phyloP scores from a whole-genome alignment of 2,888 invertebrate species.

The Hipparchia sbordonii region DNA sequence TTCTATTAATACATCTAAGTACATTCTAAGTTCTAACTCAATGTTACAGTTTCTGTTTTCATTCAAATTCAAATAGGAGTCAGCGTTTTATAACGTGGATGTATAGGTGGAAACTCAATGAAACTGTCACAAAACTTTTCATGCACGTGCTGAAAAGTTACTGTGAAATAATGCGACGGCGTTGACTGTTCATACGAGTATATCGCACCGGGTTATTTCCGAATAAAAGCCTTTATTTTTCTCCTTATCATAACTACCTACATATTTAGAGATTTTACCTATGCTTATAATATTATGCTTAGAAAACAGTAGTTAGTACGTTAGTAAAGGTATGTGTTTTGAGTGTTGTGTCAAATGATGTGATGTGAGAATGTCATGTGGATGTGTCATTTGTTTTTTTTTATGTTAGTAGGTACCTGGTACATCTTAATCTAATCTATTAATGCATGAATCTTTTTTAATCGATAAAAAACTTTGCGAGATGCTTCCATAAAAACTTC shows the following conservation, averaged over 20 bases:
- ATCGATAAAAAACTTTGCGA: no score
- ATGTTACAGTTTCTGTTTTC: conserved; percentile 1
- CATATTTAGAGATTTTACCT: not conserved
- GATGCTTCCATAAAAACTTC: no score
- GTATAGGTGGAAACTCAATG: not conserved
- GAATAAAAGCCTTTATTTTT: not conserved
- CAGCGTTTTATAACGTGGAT: not conserved
- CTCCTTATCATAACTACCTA: not conserved
- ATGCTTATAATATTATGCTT: no score
- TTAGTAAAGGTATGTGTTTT: no score
- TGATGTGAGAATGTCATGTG: no score
- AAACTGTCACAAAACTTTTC: conserved; percentile 9
- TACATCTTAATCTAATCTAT: no score
- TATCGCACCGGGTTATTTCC: not conserved
- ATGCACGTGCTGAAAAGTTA: conserved; percentile 16
- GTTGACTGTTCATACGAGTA: not conserved
- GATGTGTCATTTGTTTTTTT: no score
- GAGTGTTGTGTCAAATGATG: no score
- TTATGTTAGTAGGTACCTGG: no score
- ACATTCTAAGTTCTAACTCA: not conserved
- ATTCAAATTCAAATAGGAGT: conserved; percentile 10
- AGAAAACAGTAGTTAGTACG: no score
- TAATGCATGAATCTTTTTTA: no score
- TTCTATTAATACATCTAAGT: not conserved
- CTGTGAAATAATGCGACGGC: not conserved